These are phyloP conservation scores for Hemiscyllium ocellatum DNA, from an alignment of 2,113 vertebrate genomes.

Conservation along the genomic window DNA sequence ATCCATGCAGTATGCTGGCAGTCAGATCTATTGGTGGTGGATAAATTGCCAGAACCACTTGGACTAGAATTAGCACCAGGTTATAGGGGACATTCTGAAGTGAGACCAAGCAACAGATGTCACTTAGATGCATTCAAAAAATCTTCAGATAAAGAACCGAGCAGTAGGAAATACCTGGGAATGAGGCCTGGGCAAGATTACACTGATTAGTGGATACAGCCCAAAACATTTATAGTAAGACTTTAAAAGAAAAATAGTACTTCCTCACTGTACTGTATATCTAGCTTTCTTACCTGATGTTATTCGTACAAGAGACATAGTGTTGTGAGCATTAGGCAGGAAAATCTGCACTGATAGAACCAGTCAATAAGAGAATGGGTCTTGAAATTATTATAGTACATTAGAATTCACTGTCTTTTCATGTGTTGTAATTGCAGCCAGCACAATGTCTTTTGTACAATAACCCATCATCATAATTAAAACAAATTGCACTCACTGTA, in stretches of 20 bases:
- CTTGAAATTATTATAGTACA: background rate
- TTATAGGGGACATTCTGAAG: background rate
- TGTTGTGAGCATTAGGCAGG: background rate
- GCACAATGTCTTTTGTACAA: conserved; percentile 58
- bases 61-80: background rate
- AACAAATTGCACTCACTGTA: conserved; percentile 59
- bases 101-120: background rate
- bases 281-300: background rate
- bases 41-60: background rate
- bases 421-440: conserved; percentile 51
- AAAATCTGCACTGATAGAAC: background rate
- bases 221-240: background rate
- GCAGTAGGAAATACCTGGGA: background rate
- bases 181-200: too few relatives aligned
- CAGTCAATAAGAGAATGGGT: background rate
- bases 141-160: background rate
- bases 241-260: background rate
- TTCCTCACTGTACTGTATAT: background rate
- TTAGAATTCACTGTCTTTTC: conserved; percentile 39
- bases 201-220: background rate
- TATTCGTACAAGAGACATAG: background rate
- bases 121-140: background rate
- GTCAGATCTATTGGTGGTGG: background rate
- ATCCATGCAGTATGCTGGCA: background rate
- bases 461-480: conserved; percentile 61